Evolutionary conservation across 2,888 invertebrate genomes (phyloP).

Genomic region (Mellilla xanthometata): DNA sequence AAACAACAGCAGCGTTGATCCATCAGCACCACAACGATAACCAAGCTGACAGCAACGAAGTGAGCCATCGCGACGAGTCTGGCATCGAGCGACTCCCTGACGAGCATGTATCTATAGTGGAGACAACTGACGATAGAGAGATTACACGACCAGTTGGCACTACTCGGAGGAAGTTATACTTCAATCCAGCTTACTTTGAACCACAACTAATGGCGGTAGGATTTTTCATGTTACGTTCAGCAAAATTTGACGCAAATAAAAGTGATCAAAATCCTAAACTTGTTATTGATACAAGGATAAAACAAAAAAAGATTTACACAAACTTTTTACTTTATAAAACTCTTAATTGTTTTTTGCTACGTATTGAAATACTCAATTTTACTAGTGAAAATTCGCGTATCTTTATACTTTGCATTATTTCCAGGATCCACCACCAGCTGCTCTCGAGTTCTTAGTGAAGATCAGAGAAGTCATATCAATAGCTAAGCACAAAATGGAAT

Average conservation of each 20-base stretch:
- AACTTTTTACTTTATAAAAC: too few relatives aligned
- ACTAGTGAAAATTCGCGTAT: too few relatives aligned
- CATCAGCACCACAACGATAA: conserved; percentile 82
- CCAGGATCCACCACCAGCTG: conserved; percentile 94
- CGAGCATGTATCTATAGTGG: conserved; percentile 93
- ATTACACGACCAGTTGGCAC: conserved; percentile 87
- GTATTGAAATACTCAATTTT: too few relatives aligned
- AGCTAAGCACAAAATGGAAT: conserved; percentile 93
- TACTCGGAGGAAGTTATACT: conserved; percentile 90
- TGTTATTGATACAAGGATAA: too few relatives aligned
- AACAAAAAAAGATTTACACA: too few relatives aligned
- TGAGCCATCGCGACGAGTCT: conserved; percentile 77
- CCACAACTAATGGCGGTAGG: conserved; percentile 91
- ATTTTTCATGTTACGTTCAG: too few relatives aligned
- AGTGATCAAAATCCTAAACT: too few relatives aligned
- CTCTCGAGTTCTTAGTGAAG: conserved; percentile 93
- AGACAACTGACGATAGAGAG: conserved; percentile 88
- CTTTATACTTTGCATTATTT: conserved; percentile 27
- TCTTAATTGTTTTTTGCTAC: too few relatives aligned
- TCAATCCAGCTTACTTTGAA: conserved; percentile 96
- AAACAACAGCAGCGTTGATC: conserved; percentile 87
- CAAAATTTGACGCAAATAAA: too few relatives aligned
- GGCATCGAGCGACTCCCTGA: conserved; percentile 89
- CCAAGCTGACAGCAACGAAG: conserved; percentile 57
- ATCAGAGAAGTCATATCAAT: conserved; percentile 95